Base-by-base conservation (phyloP, 2,888 invertebrate genomes). In the Exephanes ischioxanthus region DNA sequence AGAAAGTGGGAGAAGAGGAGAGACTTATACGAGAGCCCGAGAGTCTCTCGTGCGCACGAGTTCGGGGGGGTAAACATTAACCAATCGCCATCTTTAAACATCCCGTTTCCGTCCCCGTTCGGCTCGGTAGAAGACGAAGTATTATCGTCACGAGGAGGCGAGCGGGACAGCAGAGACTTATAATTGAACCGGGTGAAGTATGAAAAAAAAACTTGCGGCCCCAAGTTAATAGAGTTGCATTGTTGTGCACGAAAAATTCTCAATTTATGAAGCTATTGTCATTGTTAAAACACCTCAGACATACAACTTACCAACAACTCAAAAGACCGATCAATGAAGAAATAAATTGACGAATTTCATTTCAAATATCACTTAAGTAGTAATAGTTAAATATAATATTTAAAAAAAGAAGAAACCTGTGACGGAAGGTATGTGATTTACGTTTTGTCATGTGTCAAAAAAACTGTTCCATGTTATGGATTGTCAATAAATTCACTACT, bases 61-160 rank as follows among this genome's bases (percentile, higher is more conserved):
- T 72, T 77, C 67, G 76, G 88, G 78, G 78, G 14, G 45, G 89
- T 90, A 90, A 91, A 91, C 91, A 89, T 87, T 80, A 73, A 58
- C 66, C 83, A 58, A 77, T 71, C 88, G 90, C 91, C 91, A 90
- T 91, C 89, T 91, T 91, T 91, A 91, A 91, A 91, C 90, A 89
- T 89, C 91, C 89, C 87, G 88, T 76, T 87, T 85, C 63, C 63
- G 11, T 26, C 7, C 63, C 19, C 55, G 77, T 70, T 55, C 51
- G 30, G 70, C 51, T 19, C 51, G 55, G 30, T 66, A 63, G 53
- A 63, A 45, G n/a, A 33, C 58, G 22, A 37, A 16, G 66, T 7
- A 66, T 76, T 68, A 48, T 68, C 41, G 41, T 68, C 26, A 45
- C n/a, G 77, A 68, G 80, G 72, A 80, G 66, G 33, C 41, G 22